A percentile compares a stretch with the other conserved stretches of the same genome.
Evolutionary conservation across 2,113 vertebrate species (phyloP).

Genomic region (Austrofundulus limnaeus): DNA sequence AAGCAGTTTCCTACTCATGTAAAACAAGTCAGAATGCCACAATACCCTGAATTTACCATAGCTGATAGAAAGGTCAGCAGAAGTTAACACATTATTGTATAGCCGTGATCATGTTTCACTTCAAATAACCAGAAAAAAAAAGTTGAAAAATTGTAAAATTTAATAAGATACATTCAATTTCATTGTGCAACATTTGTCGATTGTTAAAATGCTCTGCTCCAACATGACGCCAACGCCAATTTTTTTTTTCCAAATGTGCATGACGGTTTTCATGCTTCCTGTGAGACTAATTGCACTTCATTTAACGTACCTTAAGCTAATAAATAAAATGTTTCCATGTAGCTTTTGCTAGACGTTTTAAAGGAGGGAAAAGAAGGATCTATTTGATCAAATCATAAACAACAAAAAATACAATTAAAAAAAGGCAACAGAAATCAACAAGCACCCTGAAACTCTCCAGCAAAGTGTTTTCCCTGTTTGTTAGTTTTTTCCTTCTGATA

Average conservation of each 20-base stretch:
- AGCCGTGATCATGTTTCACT: background rate
- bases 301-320: slow-evolving; percentile 80
- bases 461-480: slow-evolving; percentile 55
- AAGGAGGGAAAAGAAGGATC: slow-evolving; percentile 68
- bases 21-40: slow-evolving; percentile 37
- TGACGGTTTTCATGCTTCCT: slow-evolving; percentile 59
- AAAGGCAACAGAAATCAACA: slow-evolving; percentile 62
- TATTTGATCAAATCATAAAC: slow-evolving; percentile 71
- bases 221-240: slow-evolving; percentile 65
- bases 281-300: slow-evolving; percentile 76
- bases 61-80: background rate
- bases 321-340: slow-evolving; percentile 79
- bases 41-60: slow-evolving; percentile 2
- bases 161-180: slow-evolving; percentile 86
- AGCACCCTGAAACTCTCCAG: slow-evolving; percentile 78
- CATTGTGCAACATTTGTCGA: slow-evolving; percentile 81
- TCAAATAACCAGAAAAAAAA: slow-evolving; percentile 34
- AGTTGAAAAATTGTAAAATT: slow-evolving; percentile 58
- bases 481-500: slow-evolving; percentile 50
- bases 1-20: slow-evolving; percentile 59
- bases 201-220: slow-evolving; percentile 64
- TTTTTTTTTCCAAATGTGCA: slow-evolving; percentile 56
- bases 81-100: background rate
- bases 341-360: slow-evolving; percentile 64
- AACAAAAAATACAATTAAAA: slow-evolving; percentile 61